These are phyloP conservation scores for Erebia palarica DNA, from an alignment of 2,888 invertebrate species.

Conservation along the genomic window DNA sequence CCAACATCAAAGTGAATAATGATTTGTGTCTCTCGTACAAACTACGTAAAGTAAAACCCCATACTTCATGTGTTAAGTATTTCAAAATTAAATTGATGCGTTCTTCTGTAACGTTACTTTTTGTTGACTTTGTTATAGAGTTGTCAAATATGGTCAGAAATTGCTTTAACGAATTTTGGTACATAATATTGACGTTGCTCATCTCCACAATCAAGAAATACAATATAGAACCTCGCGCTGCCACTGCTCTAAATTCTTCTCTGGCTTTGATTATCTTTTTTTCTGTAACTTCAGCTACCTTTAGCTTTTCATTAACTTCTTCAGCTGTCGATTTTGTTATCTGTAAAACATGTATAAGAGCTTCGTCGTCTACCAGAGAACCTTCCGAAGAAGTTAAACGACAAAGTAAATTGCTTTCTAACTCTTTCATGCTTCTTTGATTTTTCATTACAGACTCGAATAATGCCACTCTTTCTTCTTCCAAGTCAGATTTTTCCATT, in stretches of 20 bases:
- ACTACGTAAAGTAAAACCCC: conserved; percentile 95
- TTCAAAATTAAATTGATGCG: conserved; percentile 94
- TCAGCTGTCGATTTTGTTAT: conserved; percentile 94
- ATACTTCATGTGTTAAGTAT: conserved; percentile 95
- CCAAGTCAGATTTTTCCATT: conserved; percentile 97
- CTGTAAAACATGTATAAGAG: conserved; percentile 93
- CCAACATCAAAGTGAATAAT: conserved; percentile 95
- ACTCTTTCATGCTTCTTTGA: conserved; percentile 96
- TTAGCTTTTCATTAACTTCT: conserved; percentile 96
- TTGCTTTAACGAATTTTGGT: conserved; percentile 97
- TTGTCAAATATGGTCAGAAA: conserved; percentile 96
- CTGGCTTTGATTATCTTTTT: conserved; percentile 96
- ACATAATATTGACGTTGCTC: conserved; percentile 98
- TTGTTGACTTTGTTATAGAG: conserved; percentile 95
- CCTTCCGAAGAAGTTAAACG: conserved; percentile 97
- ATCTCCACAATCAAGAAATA: conserved; percentile 98
- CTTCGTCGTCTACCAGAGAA: conserved; percentile 97
- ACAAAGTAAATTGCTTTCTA: conserved; percentile 95
- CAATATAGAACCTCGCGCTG: conserved; percentile 95
- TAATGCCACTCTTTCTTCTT: conserved; percentile 95
- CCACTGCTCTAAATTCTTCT: conserved; percentile 97
- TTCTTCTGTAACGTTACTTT: conserved; percentile 92
- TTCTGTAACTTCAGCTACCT: conserved; percentile 96
- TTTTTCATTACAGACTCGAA: conserved; percentile 98
- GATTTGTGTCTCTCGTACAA: conserved; percentile 97